Evolutionary conservation across 2,113 vertebrate species (phyloP).

Genomic region (Craseonycteris thonglongyai): DNA sequence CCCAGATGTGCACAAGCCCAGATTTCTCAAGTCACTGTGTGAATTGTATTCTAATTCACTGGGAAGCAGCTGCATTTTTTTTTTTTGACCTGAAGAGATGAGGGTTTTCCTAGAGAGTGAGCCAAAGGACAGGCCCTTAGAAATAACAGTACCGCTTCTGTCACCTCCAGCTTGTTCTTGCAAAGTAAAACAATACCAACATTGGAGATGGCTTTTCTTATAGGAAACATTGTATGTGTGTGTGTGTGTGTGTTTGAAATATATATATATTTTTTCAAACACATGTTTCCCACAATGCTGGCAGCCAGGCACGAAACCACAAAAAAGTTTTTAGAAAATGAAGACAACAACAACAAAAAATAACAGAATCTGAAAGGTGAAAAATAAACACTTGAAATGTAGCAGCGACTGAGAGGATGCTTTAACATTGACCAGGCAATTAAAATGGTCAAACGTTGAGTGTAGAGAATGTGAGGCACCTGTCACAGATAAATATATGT

Average conservation of each 20-base stretch:
- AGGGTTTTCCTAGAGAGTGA: slow-evolving; percentile 42
- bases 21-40: slow-evolving; percentile 47
- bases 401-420: neutral
- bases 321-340: slow-evolving; percentile 63
- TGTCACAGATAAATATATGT: slow-evolving; percentile 19
- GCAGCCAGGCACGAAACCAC: slow-evolving; percentile 45
- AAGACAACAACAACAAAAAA: slow-evolving; percentile 57
- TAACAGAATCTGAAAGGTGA: slow-evolving; percentile 22
- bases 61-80: neutral
- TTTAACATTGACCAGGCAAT: slow-evolving; percentile 12
- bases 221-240: neutral
- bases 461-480: neutral
- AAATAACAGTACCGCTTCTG: slow-evolving; percentile 9
- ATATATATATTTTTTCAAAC: slow-evolving; percentile 24
- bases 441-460: slow-evolving; percentile 17
- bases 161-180: slow-evolving; percentile 22
- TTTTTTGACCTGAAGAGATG: neutral
- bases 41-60: slow-evolving; percentile 50
- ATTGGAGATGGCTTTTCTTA: neutral
- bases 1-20: slow-evolving; percentile 55
- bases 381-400: slow-evolving; percentile 42
- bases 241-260: neutral
- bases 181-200: neutral
- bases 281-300: slow-evolving; percentile 30
- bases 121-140: slow-evolving; percentile 32